Conservation (phyloP, 2,797 vertebrate genomes). For the Aselliscus stoliczkanus region DNA sequence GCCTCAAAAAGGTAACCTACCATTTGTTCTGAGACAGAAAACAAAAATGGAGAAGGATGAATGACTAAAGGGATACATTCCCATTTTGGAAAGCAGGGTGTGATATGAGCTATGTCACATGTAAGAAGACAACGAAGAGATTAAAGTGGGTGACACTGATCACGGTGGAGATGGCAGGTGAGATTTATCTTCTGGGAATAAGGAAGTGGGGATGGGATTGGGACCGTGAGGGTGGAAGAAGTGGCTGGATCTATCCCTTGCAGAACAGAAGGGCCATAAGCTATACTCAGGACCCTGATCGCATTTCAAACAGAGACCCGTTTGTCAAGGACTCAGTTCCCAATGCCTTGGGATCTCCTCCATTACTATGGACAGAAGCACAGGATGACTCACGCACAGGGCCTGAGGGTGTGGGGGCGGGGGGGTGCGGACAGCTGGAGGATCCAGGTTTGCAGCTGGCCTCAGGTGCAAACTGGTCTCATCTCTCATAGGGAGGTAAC, state of each 20-base stretch:
- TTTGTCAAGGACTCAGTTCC: not conserved
- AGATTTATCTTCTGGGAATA: not conserved
- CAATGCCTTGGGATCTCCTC: not conserved
- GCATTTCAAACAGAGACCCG: conserved; percentile 15
- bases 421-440: too few species aligned
- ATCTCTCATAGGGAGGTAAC: not conserved
- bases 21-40: not conserved
- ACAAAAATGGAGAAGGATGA: not conserved
- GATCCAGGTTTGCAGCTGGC: not conserved
- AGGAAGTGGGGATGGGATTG: not conserved
- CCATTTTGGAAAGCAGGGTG: not conserved
- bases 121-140: not conserved
- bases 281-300: not conserved
- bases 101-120: not conserved
- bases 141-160: not conserved
- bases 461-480: not conserved
- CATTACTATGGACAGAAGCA: not conserved
- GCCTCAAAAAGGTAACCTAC: not conserved
- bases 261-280: not conserved
- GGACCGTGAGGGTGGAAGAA: not conserved
- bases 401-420: too few species aligned
- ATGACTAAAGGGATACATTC: not conserved
- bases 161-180: not conserved
- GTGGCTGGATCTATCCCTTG: not conserved
- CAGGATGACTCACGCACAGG: not conserved